Conservation (phyloP, 2,797 vertebrate genomes). For the Acanthurus tractus region DNA sequence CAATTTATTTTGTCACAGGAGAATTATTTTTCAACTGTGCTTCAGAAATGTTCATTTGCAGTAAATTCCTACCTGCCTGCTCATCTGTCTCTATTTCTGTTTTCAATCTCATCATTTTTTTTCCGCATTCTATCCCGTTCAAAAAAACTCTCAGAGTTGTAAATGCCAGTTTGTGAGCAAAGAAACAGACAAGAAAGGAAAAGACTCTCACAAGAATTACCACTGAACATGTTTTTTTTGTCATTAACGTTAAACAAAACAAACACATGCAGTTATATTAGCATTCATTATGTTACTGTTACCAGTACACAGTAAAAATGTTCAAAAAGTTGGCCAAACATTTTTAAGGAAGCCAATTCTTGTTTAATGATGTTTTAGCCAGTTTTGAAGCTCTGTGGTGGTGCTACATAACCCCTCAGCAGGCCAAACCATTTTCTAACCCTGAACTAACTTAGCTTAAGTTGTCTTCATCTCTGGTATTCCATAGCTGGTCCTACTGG, state of each 20-base stretch:
- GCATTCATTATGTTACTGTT: background rate
- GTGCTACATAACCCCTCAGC: background rate
- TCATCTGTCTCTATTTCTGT: conserved; percentile 25
- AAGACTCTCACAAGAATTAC: background rate
- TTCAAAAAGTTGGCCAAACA: too few relatives aligned
- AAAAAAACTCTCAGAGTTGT: conserved; percentile 9
- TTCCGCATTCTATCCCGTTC: conserved; percentile 18
- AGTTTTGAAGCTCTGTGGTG: background rate
- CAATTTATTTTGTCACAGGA: conserved; percentile 14
- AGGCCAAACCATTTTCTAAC: background rate
- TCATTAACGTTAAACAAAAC: background rate
- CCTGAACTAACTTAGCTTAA: background rate
- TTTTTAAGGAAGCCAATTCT: background rate
- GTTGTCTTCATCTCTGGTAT: background rate
- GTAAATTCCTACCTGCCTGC: conserved; percentile 1
- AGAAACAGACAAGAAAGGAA: background rate
- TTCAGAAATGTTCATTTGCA: conserved; percentile 24
- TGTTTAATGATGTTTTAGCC: background rate
- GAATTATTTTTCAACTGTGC: conserved; percentile 21
- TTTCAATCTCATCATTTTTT: background rate
- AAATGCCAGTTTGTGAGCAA: conserved; percentile 28
- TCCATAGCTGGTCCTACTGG: too few relatives aligned
- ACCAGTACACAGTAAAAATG: background rate
- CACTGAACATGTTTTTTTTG: background rate
- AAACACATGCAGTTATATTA: background rate